Conservation (phyloP, 2,797 vertebrate species). For the Lates japonicus region DNA sequence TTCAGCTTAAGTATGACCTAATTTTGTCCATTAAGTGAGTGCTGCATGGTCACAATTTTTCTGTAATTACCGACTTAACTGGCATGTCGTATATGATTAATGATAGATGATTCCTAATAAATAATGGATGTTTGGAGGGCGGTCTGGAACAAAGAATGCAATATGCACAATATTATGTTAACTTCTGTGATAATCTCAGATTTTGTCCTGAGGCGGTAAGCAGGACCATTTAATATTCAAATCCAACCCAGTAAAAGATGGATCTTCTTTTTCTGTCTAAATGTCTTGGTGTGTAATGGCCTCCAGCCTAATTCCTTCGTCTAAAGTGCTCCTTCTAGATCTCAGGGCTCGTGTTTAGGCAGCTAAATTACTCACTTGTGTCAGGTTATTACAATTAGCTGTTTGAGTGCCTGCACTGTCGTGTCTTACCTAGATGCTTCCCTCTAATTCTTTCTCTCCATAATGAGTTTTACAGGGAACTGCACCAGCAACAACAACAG, state of each 20-base stretch:
- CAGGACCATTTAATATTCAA: constrained; percentile 71
- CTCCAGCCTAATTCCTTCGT: constrained; percentile 76
- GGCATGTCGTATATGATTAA: constrained; percentile 78
- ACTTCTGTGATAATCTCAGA: constrained; percentile 55
- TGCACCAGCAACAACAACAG: constrained; percentile 63
- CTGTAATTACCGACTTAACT: constrained; percentile 81
- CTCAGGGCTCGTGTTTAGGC: constrained; percentile 75
- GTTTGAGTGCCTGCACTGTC: constrained; percentile 73
- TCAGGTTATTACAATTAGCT: constrained; percentile 86
- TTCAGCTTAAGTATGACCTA: constrained; percentile 75
- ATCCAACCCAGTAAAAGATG: constrained; percentile 66
- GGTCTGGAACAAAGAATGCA: constrained; percentile 58
- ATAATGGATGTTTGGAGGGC: constrained; percentile 66
- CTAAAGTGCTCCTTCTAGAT: constrained; percentile 77
- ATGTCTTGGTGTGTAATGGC: constrained; percentile 71
- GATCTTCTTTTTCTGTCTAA: constrained; percentile 66
- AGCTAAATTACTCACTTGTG: constrained; percentile 85
- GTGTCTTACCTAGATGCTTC: constrained; percentile 74
- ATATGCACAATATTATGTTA: constrained; percentile 63
- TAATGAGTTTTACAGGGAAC: constrained; percentile 81
- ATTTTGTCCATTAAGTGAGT: constrained; percentile 67
- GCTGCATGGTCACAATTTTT: constrained; percentile 70
- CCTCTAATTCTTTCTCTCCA: constrained; percentile 69
- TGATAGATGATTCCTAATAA: constrained; percentile 77
- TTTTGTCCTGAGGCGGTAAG: constrained; percentile 51